Percentiles rank a stretch among this genome's conserved stretches.
phyloP scores from a whole-genome alignment of 2,113 vertebrate species.

The Zonotrichia leucophrys region DNA sequence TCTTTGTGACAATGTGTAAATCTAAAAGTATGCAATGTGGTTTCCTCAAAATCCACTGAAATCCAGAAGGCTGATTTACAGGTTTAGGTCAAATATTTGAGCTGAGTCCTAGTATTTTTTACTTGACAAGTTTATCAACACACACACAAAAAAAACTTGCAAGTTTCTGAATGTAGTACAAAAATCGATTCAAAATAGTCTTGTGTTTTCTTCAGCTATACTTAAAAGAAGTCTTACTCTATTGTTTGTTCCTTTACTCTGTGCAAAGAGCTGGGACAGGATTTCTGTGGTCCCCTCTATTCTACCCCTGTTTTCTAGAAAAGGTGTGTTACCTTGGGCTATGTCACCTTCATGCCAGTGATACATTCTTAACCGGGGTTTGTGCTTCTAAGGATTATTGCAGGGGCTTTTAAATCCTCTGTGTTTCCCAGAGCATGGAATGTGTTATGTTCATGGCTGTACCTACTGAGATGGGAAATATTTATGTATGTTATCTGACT shows the following conservation, averaged over 20 bases:
- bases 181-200: neutral
- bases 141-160: neutral
- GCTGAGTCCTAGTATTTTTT: neutral
- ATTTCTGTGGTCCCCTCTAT: neutral
- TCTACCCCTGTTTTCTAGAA: neutral
- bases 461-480: neutral
- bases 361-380: neutral
- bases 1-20: neutral
- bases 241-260: neutral
- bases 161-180: neutral
- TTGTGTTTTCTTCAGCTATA: neutral
- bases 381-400: neutral
- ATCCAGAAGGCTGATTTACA: neutral
- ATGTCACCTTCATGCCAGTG: neutral
- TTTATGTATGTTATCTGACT: neutral
- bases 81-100: neutral
- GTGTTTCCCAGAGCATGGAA: neutral
- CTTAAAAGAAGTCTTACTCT: neutral
- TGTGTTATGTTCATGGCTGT: neutral
- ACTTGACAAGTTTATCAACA: neutral
- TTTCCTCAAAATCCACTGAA: neutral
- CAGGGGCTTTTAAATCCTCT: neutral
- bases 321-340: neutral
- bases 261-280: neutral
- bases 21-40: neutral